Percentiles rank a stretch among this genome's conserved stretches.
phyloP scores from a whole-genome alignment of 2,888 invertebrate species.

The Athetis lepigone region DNA sequence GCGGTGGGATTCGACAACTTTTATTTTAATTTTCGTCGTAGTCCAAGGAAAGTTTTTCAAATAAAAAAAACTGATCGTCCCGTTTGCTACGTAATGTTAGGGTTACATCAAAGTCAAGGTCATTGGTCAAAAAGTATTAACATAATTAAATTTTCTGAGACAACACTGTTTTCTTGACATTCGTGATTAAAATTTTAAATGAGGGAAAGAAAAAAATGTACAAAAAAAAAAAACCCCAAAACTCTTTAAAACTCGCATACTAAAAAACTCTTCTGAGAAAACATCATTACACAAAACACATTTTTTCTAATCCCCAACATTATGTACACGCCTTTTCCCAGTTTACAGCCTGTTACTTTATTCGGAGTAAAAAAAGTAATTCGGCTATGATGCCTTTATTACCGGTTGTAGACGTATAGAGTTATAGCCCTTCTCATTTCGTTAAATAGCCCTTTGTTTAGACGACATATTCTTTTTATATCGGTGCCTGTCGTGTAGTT shows the following conservation, averaged over 20 bases:
- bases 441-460: conserved; percentile 74
- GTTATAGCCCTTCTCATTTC: conserved; percentile 74
- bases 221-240: conserved; percentile 10
- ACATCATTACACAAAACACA: conserved; percentile 51
- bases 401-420: conserved; percentile 73
- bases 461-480: conserved; percentile 65
- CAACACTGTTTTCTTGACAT: not conserved
- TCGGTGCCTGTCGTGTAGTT: conserved; percentile 59
- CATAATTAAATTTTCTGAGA: not conserved
- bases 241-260: conserved; percentile 2
- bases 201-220: not conserved
- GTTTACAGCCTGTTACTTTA: conserved; percentile 73
- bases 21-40: too few relatives aligned
- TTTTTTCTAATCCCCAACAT: conserved; percentile 62
- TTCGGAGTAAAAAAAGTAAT: conserved; percentile 76
- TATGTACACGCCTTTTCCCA: conserved; percentile 59
- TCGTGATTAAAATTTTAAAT: conserved; percentile 1
- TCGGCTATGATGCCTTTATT: conserved; percentile 78
- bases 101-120: too few relatives aligned
- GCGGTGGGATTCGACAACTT: too few relatives aligned
- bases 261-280: conserved; percentile 36
- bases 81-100: too few relatives aligned
- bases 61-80: too few relatives aligned
- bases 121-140: too few relatives aligned
- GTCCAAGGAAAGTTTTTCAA: too few relatives aligned